Percentiles rank a stretch among this genome's conserved stretches.
Evolutionary conservation across 2,888 invertebrate species (phyloP).

Genomic region (Plagodis dolabraria): DNA sequence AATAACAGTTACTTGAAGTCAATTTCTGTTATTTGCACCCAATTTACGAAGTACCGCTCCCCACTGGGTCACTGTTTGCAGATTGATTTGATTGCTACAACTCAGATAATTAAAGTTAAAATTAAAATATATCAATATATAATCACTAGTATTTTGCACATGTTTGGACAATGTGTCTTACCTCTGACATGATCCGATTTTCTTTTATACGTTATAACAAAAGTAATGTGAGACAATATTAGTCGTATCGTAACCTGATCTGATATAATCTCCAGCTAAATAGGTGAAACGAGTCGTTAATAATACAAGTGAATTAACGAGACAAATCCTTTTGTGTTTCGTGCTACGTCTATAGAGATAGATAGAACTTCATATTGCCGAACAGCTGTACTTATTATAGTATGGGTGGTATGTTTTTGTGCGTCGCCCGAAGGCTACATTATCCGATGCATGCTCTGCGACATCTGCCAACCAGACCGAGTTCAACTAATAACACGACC

Average conservation of each 20-base stretch:
- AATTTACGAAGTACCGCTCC: slow-evolving; percentile 49
- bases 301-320: slow-evolving; percentile 77
- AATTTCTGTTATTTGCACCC: slow-evolving; percentile 68
- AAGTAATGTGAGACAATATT: slow-evolving; percentile 77
- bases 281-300: slow-evolving; percentile 77
- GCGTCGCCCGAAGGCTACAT: slow-evolving; percentile 57
- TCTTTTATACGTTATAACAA: slow-evolving; percentile 62
- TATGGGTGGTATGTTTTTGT: slow-evolving; percentile 54
- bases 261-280: slow-evolving; percentile 68
- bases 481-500: slow-evolving; percentile 67
- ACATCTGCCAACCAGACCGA: slow-evolving; percentile 65
- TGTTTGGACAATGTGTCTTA: slow-evolving; percentile 22
- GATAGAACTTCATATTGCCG: slow-evolving; percentile 35
- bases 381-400: slow-evolving; percentile 55
- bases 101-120: slow-evolving; percentile 3
- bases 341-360: slow-evolving; percentile 45
- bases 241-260: slow-evolving; percentile 75
- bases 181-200: slow-evolving; percentile 45
- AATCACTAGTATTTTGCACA: neutral
- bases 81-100: slow-evolving; percentile 34
- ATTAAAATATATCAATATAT: neutral
- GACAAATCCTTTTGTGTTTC: slow-evolving; percentile 68
- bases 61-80: slow-evolving; percentile 46
- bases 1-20: slow-evolving; percentile 73
- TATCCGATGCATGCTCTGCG: slow-evolving; percentile 54